Conservation (phyloP, 2,113 vertebrate genomes). For the Lucifuga dentata region DNA sequence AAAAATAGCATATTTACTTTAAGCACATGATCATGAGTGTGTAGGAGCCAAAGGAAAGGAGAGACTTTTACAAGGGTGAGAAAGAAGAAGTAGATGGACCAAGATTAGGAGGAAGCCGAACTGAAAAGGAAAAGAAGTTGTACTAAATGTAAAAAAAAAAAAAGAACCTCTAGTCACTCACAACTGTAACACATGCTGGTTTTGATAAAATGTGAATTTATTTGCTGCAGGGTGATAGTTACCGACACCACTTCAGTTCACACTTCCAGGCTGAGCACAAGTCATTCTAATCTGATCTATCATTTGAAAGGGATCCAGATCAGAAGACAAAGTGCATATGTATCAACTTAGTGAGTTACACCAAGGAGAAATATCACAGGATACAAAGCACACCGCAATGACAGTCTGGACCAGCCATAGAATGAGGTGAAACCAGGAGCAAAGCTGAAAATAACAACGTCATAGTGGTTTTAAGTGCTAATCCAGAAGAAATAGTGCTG, state of each 20-base stretch:
- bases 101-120: too few relatives aligned
- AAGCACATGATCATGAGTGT: background rate
- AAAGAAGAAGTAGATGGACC: slow-evolving; percentile 26
- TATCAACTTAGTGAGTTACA: slow-evolving; percentile 12
- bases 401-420: slow-evolving; percentile 4
- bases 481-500: background rate
- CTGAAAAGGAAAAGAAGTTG: background rate
- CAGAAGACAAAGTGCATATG: slow-evolving; percentile 17
- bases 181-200: background rate
- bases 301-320: slow-evolving; percentile 7
- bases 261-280: slow-evolving; percentile 1
- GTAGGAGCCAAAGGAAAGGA: background rate
- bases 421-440: background rate
- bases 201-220: background rate
- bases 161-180: too few relatives aligned
- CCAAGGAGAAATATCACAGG: background rate
- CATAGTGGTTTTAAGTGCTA: slow-evolving; percentile 10
- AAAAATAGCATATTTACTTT: background rate
- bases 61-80: slow-evolving; percentile 1
- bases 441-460: slow-evolving; percentile 1
- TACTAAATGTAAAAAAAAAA: background rate
- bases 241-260: background rate
- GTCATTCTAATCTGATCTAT: slow-evolving; percentile 1
- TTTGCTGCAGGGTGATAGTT: background rate
- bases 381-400: background rate